Evolutionary conservation across 2,888 invertebrate species (phyloP).

Genomic region (Ormyrus thymus): DNA sequence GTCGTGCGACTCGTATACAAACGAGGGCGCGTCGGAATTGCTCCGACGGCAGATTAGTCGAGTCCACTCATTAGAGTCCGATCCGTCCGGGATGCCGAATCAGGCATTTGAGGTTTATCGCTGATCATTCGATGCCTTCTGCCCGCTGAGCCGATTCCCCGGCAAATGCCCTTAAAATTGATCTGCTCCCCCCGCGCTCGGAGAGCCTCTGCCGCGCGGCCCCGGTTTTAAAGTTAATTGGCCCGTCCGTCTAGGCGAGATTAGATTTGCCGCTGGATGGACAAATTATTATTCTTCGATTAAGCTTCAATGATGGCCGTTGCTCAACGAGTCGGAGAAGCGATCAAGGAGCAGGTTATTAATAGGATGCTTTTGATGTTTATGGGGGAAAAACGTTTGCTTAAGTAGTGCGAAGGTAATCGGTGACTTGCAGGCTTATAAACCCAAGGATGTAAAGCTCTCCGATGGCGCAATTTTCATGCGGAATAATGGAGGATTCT

Average conservation of each 20-base stretch:
- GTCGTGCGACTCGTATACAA: not conserved
- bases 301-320: not conserved
- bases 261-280: too few relatives aligned
- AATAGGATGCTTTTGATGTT: too few relatives aligned
- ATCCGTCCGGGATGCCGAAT: not conserved
- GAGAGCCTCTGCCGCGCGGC: too few relatives aligned
- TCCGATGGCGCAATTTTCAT: too few relatives aligned
- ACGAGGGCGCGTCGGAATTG: not conserved
- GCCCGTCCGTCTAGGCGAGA: too few relatives aligned
- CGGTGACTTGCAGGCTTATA: too few relatives aligned
- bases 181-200: slow-evolving; percentile 1
- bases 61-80: slow-evolving; percentile 25
- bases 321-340: not conserved
- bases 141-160: not conserved
- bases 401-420: too few relatives aligned
- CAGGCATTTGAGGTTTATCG: slow-evolving; percentile 11
- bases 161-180: not conserved
- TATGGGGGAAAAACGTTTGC: too few relatives aligned
- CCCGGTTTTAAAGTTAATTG: too few relatives aligned
- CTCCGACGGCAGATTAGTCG: slow-evolving; percentile 1
- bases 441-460: too few relatives aligned
- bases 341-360: not conserved
- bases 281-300: too few relatives aligned
- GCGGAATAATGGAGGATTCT: too few relatives aligned
- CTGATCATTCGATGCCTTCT: slow-evolving; percentile 7